Evolutionary conservation across 2,113 vertebrate species (phyloP).

Genomic region (Ageneiosus marmoratus): DNA sequence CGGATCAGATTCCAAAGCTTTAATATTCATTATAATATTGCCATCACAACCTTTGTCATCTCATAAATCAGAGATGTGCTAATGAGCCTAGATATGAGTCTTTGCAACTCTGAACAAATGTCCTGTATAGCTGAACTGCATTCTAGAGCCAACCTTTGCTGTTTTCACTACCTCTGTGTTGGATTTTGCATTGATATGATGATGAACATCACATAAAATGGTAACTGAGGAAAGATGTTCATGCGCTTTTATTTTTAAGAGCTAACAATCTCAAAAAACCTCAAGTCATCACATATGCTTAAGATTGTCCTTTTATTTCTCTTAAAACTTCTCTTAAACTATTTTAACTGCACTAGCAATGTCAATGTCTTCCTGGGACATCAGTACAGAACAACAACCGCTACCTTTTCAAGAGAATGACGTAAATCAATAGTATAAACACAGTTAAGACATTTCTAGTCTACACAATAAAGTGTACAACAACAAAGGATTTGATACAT

Average conservation of each 20-base stretch:
- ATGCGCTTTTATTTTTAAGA: not conserved
- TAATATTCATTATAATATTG: not conserved
- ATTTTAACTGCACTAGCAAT: not conserved
- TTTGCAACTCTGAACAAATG: not conserved
- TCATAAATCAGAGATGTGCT: not conserved
- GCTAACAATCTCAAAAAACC: not conserved
- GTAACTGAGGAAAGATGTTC: not conserved
- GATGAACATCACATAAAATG: not conserved
- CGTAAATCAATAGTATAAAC: not conserved
- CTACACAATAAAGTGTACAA: not conserved
- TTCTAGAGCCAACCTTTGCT: not conserved
- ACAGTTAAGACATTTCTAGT: not conserved
- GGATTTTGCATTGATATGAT: not conserved
- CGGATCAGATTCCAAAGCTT: not conserved
- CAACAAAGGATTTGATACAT: not conserved
- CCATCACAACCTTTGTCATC: not conserved
- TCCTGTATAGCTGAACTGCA: not conserved
- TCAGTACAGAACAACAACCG: not conserved
- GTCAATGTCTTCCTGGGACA: too few relatives aligned
- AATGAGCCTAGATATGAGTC: too few relatives aligned
- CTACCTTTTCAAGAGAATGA: not conserved
- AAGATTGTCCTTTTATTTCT: not conserved
- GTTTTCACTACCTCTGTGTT: not conserved
- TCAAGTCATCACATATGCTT: not conserved
- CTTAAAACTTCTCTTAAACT: not conserved